A percentile compares a stretch with the other conserved stretches of the same genome.
These are phyloP conservation scores for Volucella bombylans DNA, from an alignment of 2,888 invertebrate species.

Conservation along the genomic window DNA sequence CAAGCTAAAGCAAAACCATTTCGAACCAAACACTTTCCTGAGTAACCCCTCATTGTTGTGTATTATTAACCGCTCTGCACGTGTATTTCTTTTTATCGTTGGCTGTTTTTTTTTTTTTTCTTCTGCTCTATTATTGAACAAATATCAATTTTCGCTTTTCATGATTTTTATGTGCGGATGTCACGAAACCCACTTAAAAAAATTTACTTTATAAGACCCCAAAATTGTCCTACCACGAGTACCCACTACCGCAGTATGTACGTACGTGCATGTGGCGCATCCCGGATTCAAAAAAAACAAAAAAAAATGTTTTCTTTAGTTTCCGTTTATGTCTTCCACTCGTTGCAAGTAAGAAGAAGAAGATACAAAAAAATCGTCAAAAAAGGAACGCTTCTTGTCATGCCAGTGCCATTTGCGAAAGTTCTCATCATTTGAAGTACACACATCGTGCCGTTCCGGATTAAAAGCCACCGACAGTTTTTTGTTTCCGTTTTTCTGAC, in stretches of 20 bases:
- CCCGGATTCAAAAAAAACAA: conserved; percentile 15
- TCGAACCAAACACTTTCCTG: conserved; percentile 66
- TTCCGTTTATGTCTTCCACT: conserved; percentile 30
- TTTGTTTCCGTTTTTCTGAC: conserved; percentile 28
- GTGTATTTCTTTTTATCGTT: neutral
- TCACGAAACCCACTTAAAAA: conserved; percentile 72
- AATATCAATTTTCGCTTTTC: conserved; percentile 72
- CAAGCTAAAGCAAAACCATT: conserved; percentile 62
- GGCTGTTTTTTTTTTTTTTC: neutral
- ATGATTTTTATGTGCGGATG: conserved; percentile 69
- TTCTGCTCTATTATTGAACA: conserved; percentile 69
- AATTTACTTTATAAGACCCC: conserved; percentile 74
- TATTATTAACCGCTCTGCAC: conserved; percentile 23
- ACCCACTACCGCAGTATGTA: neutral
- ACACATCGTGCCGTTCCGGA: conserved; percentile 51
- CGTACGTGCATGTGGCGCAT: conserved; percentile 63
- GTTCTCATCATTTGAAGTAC: conserved; percentile 71
- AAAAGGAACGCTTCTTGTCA: conserved; percentile 46
- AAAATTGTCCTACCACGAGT: conserved; percentile 69
- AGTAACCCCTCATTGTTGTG: conserved; percentile 61
- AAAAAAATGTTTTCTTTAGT: conserved; percentile 23
- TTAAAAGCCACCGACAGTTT: conserved; percentile 60
- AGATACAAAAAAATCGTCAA: conserved; percentile 25
- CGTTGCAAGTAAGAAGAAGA: conserved; percentile 22
- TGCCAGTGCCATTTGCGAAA: conserved; percentile 64